Conservation (phyloP, 2,797 vertebrate species). For the Acrossocheilus fasciatus region DNA sequence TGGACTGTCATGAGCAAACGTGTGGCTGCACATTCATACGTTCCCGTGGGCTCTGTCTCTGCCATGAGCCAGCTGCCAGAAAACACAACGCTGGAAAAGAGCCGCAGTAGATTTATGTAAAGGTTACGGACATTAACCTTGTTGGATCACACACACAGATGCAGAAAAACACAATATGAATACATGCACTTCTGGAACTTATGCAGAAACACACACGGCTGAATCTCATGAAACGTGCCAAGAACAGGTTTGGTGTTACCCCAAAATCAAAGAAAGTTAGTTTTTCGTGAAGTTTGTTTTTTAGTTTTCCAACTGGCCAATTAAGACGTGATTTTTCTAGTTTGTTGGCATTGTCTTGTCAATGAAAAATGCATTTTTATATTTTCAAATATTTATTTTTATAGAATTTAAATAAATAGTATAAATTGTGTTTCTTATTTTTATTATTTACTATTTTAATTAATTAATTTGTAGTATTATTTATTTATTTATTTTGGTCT, state of each 20-base stretch:
- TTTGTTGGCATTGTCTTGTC: neutral
- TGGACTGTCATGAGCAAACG: slow-evolving; percentile 56
- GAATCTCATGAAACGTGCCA: neutral
- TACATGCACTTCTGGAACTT: slow-evolving; percentile 23
- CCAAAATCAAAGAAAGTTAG: neutral
- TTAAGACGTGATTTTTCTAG: neutral
- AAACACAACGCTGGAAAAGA: slow-evolving; percentile 34
- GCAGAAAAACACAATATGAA: slow-evolving; percentile 46
- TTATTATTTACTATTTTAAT: neutral
- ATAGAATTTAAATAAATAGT: neutral
- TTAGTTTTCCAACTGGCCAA: neutral
- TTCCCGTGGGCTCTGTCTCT: slow-evolving; percentile 55
- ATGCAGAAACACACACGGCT: slow-evolving; percentile 38
- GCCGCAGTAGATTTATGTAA: slow-evolving; percentile 54
- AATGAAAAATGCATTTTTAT: neutral
- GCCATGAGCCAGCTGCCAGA: slow-evolving; percentile 54
- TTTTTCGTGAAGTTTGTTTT: neutral
- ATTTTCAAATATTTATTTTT: neutral
- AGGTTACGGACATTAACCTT: slow-evolving; percentile 61
- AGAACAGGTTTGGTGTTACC: neutral
- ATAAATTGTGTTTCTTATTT: neutral
- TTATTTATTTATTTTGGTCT: neutral
- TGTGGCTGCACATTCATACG: slow-evolving; percentile 57
- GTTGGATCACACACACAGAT: slow-evolving; percentile 52
- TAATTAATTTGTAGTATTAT: too few relatives aligned